Conservation (phyloP, 2,888 invertebrate species). For the Archaeoteleia sp. region DNA sequence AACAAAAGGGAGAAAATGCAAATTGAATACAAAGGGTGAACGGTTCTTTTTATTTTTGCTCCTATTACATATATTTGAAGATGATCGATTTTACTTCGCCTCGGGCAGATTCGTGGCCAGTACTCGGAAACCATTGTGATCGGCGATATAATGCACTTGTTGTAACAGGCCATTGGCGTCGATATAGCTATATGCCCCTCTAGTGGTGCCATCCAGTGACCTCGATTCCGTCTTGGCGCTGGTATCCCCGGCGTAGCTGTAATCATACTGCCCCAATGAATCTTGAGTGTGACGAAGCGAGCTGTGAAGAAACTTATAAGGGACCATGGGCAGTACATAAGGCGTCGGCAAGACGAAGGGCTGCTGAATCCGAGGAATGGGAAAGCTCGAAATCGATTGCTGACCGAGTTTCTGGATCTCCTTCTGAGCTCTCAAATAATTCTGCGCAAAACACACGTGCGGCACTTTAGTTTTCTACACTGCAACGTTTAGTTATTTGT, state of each 20-base stretch:
- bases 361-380: slow-evolving; percentile 19
- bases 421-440: slow-evolving; percentile 13
- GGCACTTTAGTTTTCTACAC: too few relatives aligned
- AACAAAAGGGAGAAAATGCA: not conserved
- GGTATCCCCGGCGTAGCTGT: slow-evolving; percentile 80
- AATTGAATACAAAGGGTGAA: not conserved
- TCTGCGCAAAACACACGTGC: slow-evolving; percentile 8
- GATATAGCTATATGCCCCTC: slow-evolving; percentile 82
- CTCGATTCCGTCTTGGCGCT: slow-evolving; percentile 81
- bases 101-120: slow-evolving; percentile 80
- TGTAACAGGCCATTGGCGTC: slow-evolving; percentile 81
- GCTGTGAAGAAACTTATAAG: slow-evolving; percentile 66
- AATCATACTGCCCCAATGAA: slow-evolving; percentile 77
- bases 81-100: slow-evolving; percentile 57
- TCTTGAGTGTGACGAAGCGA: slow-evolving; percentile 77
- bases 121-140: slow-evolving; percentile 81
- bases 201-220: slow-evolving; percentile 79
- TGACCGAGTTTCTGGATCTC: slow-evolving; percentile 10
- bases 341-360: slow-evolving; percentile 44
- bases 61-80: not conserved
- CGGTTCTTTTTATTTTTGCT: slow-evolving; percentile 1
- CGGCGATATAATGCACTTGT: slow-evolving; percentile 80
- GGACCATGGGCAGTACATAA: slow-evolving; percentile 61
- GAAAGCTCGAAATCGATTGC: slow-evolving; percentile 18
- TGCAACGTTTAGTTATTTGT: too few relatives aligned